Evolutionary conservation across 2,888 invertebrate genomes (phyloP).

Genomic region (Diarsia dahlii): DNA sequence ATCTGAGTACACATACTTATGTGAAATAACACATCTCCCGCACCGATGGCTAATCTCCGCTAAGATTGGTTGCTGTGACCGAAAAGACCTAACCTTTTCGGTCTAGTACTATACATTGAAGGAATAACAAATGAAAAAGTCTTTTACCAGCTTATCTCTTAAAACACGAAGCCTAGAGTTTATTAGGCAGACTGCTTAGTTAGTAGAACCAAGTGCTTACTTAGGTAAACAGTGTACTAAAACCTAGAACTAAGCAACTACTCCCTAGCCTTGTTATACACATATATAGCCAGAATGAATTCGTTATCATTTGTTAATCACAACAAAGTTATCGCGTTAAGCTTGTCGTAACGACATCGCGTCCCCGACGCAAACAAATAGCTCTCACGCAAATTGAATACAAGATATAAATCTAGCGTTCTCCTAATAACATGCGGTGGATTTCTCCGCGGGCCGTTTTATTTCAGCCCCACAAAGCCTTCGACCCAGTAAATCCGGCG

Average conservation of each 20-base stretch:
- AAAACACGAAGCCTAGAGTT: not conserved
- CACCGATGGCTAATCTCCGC: no score
- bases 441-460: constrained; percentile 89
- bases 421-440: constrained; percentile 87
- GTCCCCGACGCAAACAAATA: constrained; percentile 80
- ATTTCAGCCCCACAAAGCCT: constrained; percentile 87
- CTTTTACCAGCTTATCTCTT: not conserved
- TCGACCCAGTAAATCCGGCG: constrained; percentile 87
- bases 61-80: no score
- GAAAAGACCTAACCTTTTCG: no score
- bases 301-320: constrained; percentile 75
- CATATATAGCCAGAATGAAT: constrained; percentile 55
- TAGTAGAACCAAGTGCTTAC: not conserved
- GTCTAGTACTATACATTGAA: no score
- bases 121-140: not conserved
- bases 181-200: not conserved
- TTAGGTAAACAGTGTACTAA: constrained; percentile 21
- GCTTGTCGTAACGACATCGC: constrained; percentile 70
- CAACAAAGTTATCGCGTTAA: constrained; percentile 74
- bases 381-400: constrained; percentile 89
- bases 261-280: constrained; percentile 49
- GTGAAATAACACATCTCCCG: no score
- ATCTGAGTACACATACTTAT: no score
- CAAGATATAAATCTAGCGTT: constrained; percentile 88
- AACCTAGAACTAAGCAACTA: constrained; percentile 37